Evolutionary conservation across 2,113 vertebrate genomes (phyloP).

Genomic region (Notothenia coriiceps): DNA sequence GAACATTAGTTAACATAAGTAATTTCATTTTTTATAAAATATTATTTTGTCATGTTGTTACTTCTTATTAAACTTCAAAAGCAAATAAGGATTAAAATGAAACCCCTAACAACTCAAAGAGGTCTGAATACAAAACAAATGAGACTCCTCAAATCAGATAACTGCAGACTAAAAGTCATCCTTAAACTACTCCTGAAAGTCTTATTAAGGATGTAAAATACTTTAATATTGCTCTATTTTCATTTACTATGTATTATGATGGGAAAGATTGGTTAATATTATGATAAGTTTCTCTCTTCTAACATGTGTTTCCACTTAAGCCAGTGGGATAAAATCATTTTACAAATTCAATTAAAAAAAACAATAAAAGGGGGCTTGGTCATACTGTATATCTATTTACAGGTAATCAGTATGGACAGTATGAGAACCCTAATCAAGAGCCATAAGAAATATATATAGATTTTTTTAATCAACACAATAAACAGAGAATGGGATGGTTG

Average conservation of each 20-base stretch:
- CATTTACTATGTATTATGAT: slow-evolving; percentile 8
- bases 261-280: slow-evolving; percentile 6
- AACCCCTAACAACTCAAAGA: slow-evolving; percentile 19
- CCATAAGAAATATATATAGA: slow-evolving; percentile 38
- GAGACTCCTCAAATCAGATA: slow-evolving; percentile 33
- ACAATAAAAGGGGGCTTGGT: slow-evolving; percentile 26
- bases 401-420: slow-evolving; percentile 10
- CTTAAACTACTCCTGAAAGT: slow-evolving; percentile 19
- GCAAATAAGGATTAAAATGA: slow-evolving; percentile 29
- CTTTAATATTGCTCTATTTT: slow-evolving; percentile 8
- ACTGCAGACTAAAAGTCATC: slow-evolving; percentile 20
- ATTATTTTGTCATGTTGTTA: slow-evolving; percentile 22
- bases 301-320: slow-evolving; percentile 32
- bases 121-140: slow-evolving; percentile 34
- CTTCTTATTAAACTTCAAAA: slow-evolving; percentile 54
- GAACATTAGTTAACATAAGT: slow-evolving; percentile 62
- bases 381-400: slow-evolving; percentile 19
- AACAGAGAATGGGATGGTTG: slow-evolving; percentile 42
- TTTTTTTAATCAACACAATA: slow-evolving; percentile 29
- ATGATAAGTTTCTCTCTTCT: neutral
- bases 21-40: slow-evolving; percentile 73
- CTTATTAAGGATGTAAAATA: slow-evolving; percentile 5
- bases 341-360: slow-evolving; percentile 42
- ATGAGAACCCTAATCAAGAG: slow-evolving; percentile 32
- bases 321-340: slow-evolving; percentile 10